Evolutionary conservation across 2,888 invertebrate genomes (phyloP).

Genomic region (Drosophila flavopinicola): DNA sequence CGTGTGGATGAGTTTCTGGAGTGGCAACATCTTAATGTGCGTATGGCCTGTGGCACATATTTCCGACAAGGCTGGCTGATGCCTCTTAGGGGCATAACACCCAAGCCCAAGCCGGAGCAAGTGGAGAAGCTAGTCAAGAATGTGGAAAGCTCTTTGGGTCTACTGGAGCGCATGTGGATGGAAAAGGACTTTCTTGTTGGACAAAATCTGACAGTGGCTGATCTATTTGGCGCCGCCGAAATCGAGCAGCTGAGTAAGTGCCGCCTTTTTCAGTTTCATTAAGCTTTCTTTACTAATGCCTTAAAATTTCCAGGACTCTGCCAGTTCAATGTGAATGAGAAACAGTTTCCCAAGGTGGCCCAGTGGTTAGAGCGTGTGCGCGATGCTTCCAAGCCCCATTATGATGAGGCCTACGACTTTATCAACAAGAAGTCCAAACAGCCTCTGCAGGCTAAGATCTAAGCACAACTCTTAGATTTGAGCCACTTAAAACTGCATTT

Average conservation of each 20-base stretch:
- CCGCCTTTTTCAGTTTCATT: no score
- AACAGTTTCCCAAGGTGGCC: constrained; percentile 86
- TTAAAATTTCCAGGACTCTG: constrained; percentile 86
- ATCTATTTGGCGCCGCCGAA: constrained; percentile 90
- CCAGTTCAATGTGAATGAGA: constrained; percentile 86
- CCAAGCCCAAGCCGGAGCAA: constrained; percentile 83
- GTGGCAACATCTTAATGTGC: constrained; percentile 89
- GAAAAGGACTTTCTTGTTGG: constrained; percentile 86
- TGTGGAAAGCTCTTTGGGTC: constrained; percentile 86
- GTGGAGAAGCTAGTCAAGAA: constrained; percentile 78
- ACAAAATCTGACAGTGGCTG: constrained; percentile 88
- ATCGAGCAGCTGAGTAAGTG: constrained; percentile 89
- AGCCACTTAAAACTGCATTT: constrained; percentile 26
- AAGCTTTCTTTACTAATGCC: neutral
- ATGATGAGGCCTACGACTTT: constrained; percentile 87
- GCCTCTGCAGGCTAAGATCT: constrained; percentile 39
- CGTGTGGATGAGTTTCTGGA: constrained; percentile 89
- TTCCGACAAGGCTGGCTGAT: constrained; percentile 85
- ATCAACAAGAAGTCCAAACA: constrained; percentile 85
- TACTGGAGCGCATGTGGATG: constrained; percentile 86
- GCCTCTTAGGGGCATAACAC: constrained; percentile 85
- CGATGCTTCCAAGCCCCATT: constrained; percentile 86
- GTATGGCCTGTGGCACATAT: constrained; percentile 86
- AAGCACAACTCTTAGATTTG: no score
- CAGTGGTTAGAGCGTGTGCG: constrained; percentile 88